Evolutionary conservation across 2,888 invertebrate species (phyloP).

Genomic region (Dioctria rufipes): DNA sequence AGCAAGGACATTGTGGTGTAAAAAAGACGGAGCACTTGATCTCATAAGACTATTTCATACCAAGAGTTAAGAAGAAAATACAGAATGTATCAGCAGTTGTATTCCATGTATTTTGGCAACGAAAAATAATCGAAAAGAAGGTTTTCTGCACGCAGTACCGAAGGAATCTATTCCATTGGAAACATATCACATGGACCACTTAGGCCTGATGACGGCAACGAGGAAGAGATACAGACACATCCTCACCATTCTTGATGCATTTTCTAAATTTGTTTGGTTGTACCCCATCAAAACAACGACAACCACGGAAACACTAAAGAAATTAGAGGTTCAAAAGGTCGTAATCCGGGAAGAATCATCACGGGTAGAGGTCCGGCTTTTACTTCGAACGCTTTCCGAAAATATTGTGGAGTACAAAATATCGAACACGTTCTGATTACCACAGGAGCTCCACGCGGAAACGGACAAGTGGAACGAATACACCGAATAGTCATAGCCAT

Average conservation of each 20-base stretch:
- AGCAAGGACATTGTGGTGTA: background rate
- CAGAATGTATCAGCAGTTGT: background rate
- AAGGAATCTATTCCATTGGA: conserved; percentile 60
- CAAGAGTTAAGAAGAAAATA: background rate
- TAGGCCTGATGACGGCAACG: too few species aligned
- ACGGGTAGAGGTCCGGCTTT: too few species aligned
- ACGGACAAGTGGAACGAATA: background rate
- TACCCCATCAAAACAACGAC: too few species aligned
- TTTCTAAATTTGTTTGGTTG: too few species aligned
- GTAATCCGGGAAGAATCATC: background rate
- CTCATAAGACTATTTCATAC: background rate
- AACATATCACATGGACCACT: conserved; percentile 56
- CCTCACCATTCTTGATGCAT: too few species aligned
- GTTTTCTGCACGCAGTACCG: conserved; percentile 58
- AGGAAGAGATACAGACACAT: too few species aligned
- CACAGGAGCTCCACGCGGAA: background rate
- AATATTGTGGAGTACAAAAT: background rate
- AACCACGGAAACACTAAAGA: background rate
- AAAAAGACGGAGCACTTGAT: background rate
- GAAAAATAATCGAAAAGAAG: conserved; percentile 64
- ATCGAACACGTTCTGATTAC: background rate
- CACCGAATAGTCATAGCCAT: background rate
- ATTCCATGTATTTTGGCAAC: conserved; percentile 49
- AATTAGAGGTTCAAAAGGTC: background rate
- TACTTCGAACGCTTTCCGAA: background rate